phyloP scores from a whole-genome alignment of 2,113 vertebrate species.

The Promerops cafer region DNA sequence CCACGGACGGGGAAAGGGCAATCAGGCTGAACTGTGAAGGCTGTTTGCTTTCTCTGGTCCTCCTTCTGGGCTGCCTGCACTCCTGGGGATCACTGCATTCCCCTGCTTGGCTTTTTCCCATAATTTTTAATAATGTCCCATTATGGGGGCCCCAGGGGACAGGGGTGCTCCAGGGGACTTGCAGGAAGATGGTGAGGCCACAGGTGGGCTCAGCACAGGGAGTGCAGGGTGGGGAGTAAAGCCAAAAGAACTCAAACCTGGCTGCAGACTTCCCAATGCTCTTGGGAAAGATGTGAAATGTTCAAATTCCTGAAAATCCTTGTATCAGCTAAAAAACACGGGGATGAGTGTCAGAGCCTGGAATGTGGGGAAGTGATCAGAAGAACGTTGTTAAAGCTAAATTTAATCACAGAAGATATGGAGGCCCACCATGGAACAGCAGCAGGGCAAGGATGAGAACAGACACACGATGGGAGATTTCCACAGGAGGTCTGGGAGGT shows the following conservation, averaged over 20 bases:
- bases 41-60: not conserved
- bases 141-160: not conserved
- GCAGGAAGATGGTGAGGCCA: not conserved
- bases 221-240: not conserved
- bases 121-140: not conserved
- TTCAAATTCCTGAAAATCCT: not conserved
- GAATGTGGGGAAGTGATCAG: not conserved
- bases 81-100: not conserved
- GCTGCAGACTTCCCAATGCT: not conserved
- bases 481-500: not conserved
- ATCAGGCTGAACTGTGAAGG: not conserved
- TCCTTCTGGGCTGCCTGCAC: not conserved
- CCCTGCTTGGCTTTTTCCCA: not conserved
- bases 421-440: not conserved
- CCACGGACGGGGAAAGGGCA: not conserved
- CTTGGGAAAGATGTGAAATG: not conserved
- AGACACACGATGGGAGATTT: fast-evolving
- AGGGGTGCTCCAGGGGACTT: not conserved
- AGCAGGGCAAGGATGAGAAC: not conserved
- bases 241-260: not conserved
- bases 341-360: not conserved
- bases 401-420: not conserved
- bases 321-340: fast-evolving
- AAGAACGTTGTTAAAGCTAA: not conserved
- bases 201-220: not conserved